A percentile compares a stretch with the other conserved stretches of the same genome.
Evolutionary conservation across 2,113 vertebrate species (phyloP).

Genomic region (Rhinogobius similis): DNA sequence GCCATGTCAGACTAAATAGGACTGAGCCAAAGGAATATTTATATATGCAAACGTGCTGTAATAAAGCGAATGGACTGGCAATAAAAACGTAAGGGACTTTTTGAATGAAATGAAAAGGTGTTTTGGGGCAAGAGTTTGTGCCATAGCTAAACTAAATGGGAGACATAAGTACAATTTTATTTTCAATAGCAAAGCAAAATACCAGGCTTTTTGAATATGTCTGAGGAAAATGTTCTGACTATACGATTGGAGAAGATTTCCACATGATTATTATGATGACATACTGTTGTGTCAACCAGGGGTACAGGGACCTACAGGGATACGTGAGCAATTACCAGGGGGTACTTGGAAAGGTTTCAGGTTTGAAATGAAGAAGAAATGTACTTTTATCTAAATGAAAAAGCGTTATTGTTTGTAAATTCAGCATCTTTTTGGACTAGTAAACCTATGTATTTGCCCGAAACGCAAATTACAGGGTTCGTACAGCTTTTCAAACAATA

Average conservation of each 20-base stretch:
- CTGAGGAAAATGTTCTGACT: too few species aligned
- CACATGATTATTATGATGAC: background rate
- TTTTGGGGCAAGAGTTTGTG: background rate
- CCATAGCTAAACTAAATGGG: background rate
- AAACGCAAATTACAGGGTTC: too few species aligned
- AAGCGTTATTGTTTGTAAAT: too few species aligned
- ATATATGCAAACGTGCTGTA: background rate
- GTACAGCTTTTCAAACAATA: too few species aligned
- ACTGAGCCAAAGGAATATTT: background rate
- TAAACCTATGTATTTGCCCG: too few species aligned
- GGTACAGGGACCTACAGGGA: too few species aligned
- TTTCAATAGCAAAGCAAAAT: background rate
- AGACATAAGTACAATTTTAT: background rate
- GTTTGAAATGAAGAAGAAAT: too few species aligned
- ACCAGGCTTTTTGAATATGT: background rate
- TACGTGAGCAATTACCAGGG: too few species aligned
- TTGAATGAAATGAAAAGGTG: background rate
- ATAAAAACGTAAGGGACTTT: background rate
- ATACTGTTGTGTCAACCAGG: too few species aligned
- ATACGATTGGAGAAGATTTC: background rate
- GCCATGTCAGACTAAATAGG: background rate
- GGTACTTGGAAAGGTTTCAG: too few species aligned
- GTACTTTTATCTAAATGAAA: too few species aligned
- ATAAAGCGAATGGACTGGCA: background rate
- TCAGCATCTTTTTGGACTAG: too few species aligned